Evolutionary conservation across 2,888 invertebrate genomes (phyloP).

Genomic region (Chymomyza procnemis): DNA sequence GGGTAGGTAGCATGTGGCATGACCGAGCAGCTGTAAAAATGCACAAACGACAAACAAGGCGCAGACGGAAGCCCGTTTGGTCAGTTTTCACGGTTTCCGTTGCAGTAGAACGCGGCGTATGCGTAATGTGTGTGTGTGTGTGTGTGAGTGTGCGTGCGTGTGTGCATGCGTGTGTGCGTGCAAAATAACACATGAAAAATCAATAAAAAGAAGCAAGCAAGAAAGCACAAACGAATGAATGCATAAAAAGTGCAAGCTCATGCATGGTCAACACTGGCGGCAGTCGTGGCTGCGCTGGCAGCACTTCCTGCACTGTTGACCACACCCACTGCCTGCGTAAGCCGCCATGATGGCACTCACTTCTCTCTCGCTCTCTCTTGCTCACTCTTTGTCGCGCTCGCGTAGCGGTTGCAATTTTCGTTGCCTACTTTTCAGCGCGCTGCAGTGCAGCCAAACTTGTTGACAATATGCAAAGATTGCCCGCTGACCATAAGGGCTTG

Average conservation of each 20-base stretch:
- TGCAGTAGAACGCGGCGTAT: slow-evolving; percentile 60
- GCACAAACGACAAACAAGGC: background rate
- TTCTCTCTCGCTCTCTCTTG: background rate
- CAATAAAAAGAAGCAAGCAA: slow-evolving; percentile 46
- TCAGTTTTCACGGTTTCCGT: slow-evolving; percentile 75
- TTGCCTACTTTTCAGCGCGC: slow-evolving; percentile 8
- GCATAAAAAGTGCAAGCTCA: slow-evolving; percentile 44
- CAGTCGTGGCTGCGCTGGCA: too few species aligned
- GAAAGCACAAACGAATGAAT: slow-evolving; percentile 21
- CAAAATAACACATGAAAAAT: slow-evolving; percentile 49
- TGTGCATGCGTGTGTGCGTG: background rate
- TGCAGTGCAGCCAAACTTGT: slow-evolving; percentile 65
- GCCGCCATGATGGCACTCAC: background rate
- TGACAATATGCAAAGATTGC: slow-evolving; percentile 55
- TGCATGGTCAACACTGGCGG: slow-evolving; percentile 9
- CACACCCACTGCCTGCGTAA: background rate
- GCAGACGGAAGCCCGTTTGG: slow-evolving; percentile 67
- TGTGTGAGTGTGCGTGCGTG: too few species aligned
- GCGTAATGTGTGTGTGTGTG: slow-evolving; percentile 39
- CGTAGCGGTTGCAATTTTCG: slow-evolving; percentile 4
- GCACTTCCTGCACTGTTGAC: slow-evolving; percentile 3
- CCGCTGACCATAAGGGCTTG: background rate
- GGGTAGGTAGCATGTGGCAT: background rate
- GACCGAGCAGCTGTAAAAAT: background rate
- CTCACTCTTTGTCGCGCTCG: background rate